These are phyloP conservation scores for Sarcophilus harrisii DNA, from an alignment of 2,797 vertebrate species.

Conservation along the genomic window DNA sequence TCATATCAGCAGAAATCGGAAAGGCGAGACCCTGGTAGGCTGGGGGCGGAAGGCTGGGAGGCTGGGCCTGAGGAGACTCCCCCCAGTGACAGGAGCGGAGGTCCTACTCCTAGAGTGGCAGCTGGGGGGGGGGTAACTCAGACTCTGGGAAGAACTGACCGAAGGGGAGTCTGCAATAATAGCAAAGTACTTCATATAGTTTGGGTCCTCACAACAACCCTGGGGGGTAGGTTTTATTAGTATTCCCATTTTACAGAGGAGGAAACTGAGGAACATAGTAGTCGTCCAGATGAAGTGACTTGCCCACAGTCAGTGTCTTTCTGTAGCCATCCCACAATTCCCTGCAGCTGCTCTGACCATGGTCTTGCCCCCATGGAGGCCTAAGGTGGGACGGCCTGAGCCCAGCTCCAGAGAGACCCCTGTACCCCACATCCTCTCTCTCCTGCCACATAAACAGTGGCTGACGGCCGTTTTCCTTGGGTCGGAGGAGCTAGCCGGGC, in stretches of 20 bases:
- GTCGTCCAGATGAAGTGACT: neutral
- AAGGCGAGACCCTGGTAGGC: neutral
- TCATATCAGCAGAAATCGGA: neutral
- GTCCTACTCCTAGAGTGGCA: neutral
- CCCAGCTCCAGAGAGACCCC: neutral
- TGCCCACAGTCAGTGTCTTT: neutral
- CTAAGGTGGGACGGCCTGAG: neutral
- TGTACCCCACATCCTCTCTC: constrained; percentile 15
- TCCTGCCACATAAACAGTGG: neutral
- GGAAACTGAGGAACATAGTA: no score
- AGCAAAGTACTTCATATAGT: neutral
- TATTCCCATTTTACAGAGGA: no score
- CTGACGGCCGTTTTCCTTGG: constrained; percentile 52
- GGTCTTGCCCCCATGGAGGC: neutral
- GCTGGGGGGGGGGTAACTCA: constrained; percentile 32
- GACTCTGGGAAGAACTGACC: constrained; percentile 45
- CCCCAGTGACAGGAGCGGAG: constrained; percentile 33
- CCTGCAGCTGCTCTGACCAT: neutral
- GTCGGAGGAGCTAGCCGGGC: neutral
- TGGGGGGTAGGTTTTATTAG: neutral
- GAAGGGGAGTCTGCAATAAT: neutral
- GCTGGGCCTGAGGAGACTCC: neutral
- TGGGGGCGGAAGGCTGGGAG: neutral
- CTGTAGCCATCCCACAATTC: neutral
- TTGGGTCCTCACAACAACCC: neutral